Base-by-base conservation (phyloP, 2,888 invertebrate genomes). In the Leptinotarsa juncta region DNA sequence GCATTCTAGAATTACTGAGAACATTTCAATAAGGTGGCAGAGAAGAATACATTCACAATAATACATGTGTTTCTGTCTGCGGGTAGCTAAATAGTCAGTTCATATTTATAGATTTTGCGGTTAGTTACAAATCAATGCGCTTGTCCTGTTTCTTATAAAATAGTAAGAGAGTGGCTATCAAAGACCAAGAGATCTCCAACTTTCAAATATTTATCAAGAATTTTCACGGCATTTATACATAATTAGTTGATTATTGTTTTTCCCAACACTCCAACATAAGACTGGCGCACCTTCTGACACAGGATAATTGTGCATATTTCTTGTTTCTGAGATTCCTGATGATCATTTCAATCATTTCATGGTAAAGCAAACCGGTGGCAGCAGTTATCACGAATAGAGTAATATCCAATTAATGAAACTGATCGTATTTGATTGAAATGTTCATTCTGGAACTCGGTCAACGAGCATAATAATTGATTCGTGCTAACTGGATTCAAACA, bases 381-480 rank as follows among this genome's bases (percentile, higher is more conserved):
- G 60, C 14, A 14, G 23, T 57, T 60, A 49, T n/a, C n/a, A 42
- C 23, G 42, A 60, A 70, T 60, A 49, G 49, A 60, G 49, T 48
- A n/a, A 53, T 55, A 57, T 15, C 62, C 62, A 32, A 62, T 62
- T 62, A 62, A 26, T 62, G 62, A 62, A 74, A 77, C 76, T 75
- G 78, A 81, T 80, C 75, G 74, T 76, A 79, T 80, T 79, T 78
- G 79, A 81, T 81, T 80, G 79, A 78, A 80, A 78, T 79, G 79
- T 81, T 81, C 79, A 79, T 74, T 78, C 71, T 74, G 55, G 74
- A 69, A 76, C 77, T 74, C 70, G 77, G 76, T 75, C 74, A 78
- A 75, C 79, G 72, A 73, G 69, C 50, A 20, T 20, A 32, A 50
- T 48, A 73, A 73, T 73, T 73, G 65, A 73, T 73, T 69, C n/a